phyloP scores from a whole-genome alignment of 1,140 invertebrate species.

The Oedothorax gibbosus region DNA sequence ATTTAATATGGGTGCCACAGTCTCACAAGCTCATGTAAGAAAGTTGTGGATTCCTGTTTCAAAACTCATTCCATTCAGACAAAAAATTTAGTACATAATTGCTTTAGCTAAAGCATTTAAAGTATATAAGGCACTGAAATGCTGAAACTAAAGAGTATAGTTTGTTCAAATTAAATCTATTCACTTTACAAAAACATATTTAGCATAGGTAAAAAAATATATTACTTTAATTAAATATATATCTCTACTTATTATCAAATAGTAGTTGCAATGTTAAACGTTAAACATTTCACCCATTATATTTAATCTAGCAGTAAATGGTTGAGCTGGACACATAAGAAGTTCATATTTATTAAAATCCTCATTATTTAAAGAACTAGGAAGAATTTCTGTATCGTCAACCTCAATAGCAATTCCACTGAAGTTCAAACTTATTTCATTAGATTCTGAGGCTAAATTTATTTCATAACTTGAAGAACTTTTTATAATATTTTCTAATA shows the following conservation, averaged over 20 bases:
- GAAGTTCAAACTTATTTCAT: not conserved
- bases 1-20: too few relatives aligned
- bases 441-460: not conserved
- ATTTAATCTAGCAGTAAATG: constrained; percentile 79
- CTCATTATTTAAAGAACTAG: constrained; percentile 74
- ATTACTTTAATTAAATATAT: not conserved
- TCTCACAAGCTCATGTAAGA: too few relatives aligned
- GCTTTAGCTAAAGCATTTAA: constrained; percentile 11
- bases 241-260: not conserved
- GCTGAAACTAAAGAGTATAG: not conserved
- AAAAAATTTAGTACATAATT: too few relatives aligned
- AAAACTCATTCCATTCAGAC: too few relatives aligned
- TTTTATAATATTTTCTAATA: constrained; percentile 47
- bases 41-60: too few relatives aligned
- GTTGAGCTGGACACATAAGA: constrained; percentile 76
- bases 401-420: too few relatives aligned
- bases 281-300: constrained; percentile 76
- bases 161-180: not conserved
- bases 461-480: constrained; percentile 14
- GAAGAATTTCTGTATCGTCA: constrained; percentile 69
- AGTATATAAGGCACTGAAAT: constrained; percentile 23
- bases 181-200: not conserved
- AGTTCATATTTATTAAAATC: constrained; percentile 72
- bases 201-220: not conserved
- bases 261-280: constrained; percentile 36